Evolutionary conservation across 1,140 invertebrate species (phyloP).

Genomic region (Pseudobourletiella spinata): DNA sequence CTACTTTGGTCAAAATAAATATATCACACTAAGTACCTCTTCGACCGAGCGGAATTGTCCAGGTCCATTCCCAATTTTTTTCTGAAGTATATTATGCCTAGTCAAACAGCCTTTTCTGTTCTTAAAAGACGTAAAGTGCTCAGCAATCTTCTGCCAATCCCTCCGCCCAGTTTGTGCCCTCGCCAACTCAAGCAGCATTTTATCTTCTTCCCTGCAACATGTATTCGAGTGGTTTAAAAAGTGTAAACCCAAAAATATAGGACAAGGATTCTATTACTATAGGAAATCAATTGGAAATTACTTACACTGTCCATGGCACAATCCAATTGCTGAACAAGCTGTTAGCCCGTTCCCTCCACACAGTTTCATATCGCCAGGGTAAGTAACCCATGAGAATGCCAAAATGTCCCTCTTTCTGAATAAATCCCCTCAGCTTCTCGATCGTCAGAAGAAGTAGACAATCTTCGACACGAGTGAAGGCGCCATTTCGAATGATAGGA

Average conservation of each 20-base stretch:
- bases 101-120: conserved; percentile 34
- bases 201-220: conserved; percentile 29
- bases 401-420: conserved; percentile 28
- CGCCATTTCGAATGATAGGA: conserved; percentile 12
- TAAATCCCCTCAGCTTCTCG: conserved; percentile 28
- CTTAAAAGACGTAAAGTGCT: conserved; percentile 31
- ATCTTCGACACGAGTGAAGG: conserved; percentile 32
- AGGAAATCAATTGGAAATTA: too few species aligned
- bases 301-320: conserved; percentile 36
- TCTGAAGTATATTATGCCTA: conserved; percentile 26
- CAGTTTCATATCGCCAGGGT: conserved; percentile 35
- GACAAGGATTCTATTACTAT: too few species aligned
- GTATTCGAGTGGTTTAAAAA: too few species aligned
- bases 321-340: conserved; percentile 31
- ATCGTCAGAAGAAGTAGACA: conserved; percentile 26
- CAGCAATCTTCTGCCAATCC: conserved; percentile 28
- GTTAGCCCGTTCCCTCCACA: conserved; percentile 34
- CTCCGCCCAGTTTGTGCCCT: conserved; percentile 9
- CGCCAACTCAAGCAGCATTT: conserved; percentile 17
- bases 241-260: background rate
- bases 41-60: conserved; percentile 18
- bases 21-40: too few species aligned
- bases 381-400: conserved; percentile 28
- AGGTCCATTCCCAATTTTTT: conserved; percentile 1
- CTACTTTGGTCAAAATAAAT: too few species aligned